Conservation (phyloP, 2,888 invertebrate species). For the Lepidocyrtoides sp. region DNA sequence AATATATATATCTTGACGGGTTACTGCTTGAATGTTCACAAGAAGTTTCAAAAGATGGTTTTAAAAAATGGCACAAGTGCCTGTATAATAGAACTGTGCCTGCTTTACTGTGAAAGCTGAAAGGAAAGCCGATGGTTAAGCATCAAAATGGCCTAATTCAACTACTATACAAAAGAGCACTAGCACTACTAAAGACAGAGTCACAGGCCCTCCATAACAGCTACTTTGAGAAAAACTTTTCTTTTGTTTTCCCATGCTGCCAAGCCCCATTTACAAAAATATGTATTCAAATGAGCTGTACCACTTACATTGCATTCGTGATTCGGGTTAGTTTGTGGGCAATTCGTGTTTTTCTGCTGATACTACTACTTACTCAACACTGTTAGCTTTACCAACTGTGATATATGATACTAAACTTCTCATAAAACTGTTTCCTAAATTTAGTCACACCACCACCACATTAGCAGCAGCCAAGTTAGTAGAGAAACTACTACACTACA, state of each 20-base stretch:
- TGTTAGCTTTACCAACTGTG: slow-evolving; percentile 16
- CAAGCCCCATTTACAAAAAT: slow-evolving; percentile 35
- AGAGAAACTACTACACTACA: background rate
- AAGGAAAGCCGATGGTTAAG: slow-evolving; percentile 33
- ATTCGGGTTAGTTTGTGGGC: slow-evolving; percentile 54
- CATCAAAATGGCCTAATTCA: slow-evolving; percentile 41
- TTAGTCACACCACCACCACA: slow-evolving; percentile 46
- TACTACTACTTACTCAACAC: background rate
- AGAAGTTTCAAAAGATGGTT: background rate
- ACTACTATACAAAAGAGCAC: background rate
- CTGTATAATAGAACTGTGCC: no score
- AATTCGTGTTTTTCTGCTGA: slow-evolving; percentile 49
- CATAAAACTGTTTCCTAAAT: slow-evolving; percentile 66
- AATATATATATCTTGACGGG: no score
- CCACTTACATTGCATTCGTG: slow-evolving; percentile 8
- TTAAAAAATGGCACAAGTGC: no score
- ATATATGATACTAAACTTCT: slow-evolving; percentile 59
- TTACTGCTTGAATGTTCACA: no score
- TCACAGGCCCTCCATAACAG: slow-evolving; percentile 31
- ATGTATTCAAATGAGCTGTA: slow-evolving; percentile 58
- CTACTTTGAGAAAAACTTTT: slow-evolving; percentile 52
- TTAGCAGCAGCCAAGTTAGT: slow-evolving; percentile 17
- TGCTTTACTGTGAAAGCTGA: background rate
- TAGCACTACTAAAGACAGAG: background rate
- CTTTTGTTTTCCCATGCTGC: slow-evolving; percentile 39